Base-by-base conservation (phyloP, 2,888 invertebrate species). In the Cryptus armator region DNA sequence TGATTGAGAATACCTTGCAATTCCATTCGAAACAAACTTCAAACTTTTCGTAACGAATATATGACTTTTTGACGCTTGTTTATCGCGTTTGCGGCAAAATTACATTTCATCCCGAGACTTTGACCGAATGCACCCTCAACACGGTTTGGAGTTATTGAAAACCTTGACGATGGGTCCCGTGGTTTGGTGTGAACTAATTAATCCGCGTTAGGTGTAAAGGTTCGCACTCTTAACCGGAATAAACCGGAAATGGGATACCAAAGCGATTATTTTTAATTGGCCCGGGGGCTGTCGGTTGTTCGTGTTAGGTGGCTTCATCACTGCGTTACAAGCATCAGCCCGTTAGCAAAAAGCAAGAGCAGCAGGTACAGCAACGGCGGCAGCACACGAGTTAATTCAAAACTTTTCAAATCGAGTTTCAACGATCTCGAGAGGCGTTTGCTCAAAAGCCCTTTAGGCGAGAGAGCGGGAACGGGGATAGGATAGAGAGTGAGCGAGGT, bases 401-500 rank as follows among this genome's bases (percentile, higher is more conserved):
- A 85, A 85, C 82, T 85, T 85, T 85, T 85, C 82, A 82, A 82
- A 85, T 85, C 74, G 85, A 79, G 85, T 85, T 85, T 79, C 75
- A 79, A 70, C 78, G 74, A 78, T 78, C 82, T 75, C 75, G 78
- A 48, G 70, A 64, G 70, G 59, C 51, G 67, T 68, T 24, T 71
- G 44, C 68, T 85, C 78, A 82, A 85, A 85, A 85, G 85, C 74
- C 68, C 82, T 85, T 85, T 82, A 32, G 48, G 64, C 51, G 37
- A 32, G 67, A 77, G 86, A 82, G 86, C 85, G 82, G 71, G 79
- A 86, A 77, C 56, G 80, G 32, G 51, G 62, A 56, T 59, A 24
- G 32, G 43, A 62, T 46, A 16, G 62, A 70, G 78, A 53, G 74
- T 16, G 14, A 48, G 56, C 19, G 56, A 56, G 12, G 4, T 9